These are phyloP conservation scores for Liolophura sinensis DNA, from an alignment of 1,140 invertebrate genomes.

Conservation along the genomic window DNA sequence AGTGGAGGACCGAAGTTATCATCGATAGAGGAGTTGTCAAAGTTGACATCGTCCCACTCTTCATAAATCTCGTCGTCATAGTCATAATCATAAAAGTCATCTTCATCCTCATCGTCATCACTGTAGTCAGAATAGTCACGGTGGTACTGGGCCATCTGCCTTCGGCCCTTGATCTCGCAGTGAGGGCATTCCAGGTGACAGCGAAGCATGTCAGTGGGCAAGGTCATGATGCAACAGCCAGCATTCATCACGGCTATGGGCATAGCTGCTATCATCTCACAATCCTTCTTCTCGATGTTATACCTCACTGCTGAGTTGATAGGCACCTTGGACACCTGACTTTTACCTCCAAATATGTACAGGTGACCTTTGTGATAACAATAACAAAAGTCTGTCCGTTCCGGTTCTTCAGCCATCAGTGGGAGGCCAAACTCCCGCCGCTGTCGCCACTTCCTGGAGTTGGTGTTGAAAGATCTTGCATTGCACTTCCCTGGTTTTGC, in stretches of 20 bases:
- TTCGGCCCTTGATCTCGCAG: slow-evolving; percentile 25
- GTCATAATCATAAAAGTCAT: slow-evolving; percentile 26
- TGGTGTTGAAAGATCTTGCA: slow-evolving; percentile 24
- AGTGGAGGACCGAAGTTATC: too few relatives aligned
- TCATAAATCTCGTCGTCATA: slow-evolving; percentile 14
- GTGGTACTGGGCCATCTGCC: slow-evolving; percentile 27
- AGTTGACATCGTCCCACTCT: not conserved
- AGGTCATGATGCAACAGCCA: slow-evolving; percentile 21
- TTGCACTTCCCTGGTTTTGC: slow-evolving; percentile 31
- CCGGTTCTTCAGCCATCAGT: slow-evolving; percentile 17
- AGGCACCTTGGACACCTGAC: slow-evolving; percentile 12
- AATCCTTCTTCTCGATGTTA: slow-evolving; percentile 22
- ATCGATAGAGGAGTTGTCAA: too few relatives aligned
- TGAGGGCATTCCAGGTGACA: slow-evolving; percentile 44
- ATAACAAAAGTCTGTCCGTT: slow-evolving; percentile 23
- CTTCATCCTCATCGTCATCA: slow-evolving; percentile 35
- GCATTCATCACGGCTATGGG: slow-evolving; percentile 30
- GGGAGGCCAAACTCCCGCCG: slow-evolving; percentile 22
- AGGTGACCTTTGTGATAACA: slow-evolving; percentile 26
- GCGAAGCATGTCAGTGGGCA: slow-evolving; percentile 31
- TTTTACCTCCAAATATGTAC: slow-evolving; percentile 41
- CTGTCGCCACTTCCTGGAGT: slow-evolving; percentile 17
- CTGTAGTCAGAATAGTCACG: slow-evolving; percentile 17
- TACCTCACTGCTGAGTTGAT: slow-evolving; percentile 23
- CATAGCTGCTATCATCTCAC: slow-evolving; percentile 29